Evolutionary conservation across 2,797 vertebrate species (phyloP), one percentile per base, ranked within the genome.

Genomic region (Gymnodraco acuticeps): DNA sequence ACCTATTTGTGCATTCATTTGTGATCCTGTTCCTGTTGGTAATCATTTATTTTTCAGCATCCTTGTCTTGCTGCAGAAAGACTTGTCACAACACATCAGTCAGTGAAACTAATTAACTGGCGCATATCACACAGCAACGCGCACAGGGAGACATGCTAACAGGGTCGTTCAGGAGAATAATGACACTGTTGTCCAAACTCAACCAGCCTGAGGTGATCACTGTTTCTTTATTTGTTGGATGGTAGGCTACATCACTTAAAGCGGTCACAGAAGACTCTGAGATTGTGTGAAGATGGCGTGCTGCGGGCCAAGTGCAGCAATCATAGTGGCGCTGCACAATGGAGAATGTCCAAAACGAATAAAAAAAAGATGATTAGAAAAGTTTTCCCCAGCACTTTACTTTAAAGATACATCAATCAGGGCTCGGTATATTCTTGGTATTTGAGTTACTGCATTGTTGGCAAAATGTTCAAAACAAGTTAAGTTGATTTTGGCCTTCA

Each of bases 61-160:
- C 68, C 50, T 46, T 63, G 43, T 63, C 82, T 56, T 51, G 19
- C 67, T 41, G 45, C 41, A 79, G 53, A 74, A 69, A 74, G 77
- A 76, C 48, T 46, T 65, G 78, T 80, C 82, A 75, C 69, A 66
- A 63, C 83, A 63, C 11, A 50, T 52, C 45, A 70, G 45, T 74
- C 64, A 67, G 41, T 67, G 63, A 48, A 76, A 56, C 43, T 74
- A 68, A 80, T 82, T 70, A 66, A 72, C 69, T 38, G 66, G 59
- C 23, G 59, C 23, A 42, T 46, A 70, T 82, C 60, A 67, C 69
- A 70, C 8, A 23, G 53, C 62, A 78, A 43, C 19, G 3, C 6
- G 58, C 8, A 3, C 45, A 3, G 27, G 4, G 33, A 63, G 43
- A 59, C 60, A 61, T 47, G 65, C 80, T 66, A 73, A 60, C 42